phyloP scores from a whole-genome alignment of 37 sponge, comb jelly and placozoan genomes.

The Oopsacas minuta region DNA sequence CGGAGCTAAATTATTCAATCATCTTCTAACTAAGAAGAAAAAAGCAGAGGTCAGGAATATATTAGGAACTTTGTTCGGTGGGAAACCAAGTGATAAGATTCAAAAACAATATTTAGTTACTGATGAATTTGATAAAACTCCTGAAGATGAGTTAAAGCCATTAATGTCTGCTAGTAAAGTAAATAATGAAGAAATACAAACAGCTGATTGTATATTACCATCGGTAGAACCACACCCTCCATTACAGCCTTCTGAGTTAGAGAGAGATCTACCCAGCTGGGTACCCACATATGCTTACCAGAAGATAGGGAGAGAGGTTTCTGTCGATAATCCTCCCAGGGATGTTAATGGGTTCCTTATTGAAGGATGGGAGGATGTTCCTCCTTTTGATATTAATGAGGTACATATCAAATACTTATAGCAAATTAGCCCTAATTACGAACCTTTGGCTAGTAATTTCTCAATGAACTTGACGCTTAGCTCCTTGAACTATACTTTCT shows the following conservation, averaged over 20 bases:
- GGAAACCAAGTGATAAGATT: not conserved
- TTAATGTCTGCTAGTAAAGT: not conserved
- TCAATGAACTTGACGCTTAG: too few relatives aligned
- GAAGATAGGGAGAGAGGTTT: not conserved
- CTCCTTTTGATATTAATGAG: constrained; percentile 12
- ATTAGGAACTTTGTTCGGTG: not conserved
- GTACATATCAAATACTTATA: too few relatives aligned
- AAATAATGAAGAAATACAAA: not conserved
- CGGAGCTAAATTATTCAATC: not conserved
- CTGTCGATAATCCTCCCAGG: not conserved
- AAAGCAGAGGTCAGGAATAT: not conserved
- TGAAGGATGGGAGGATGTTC: not conserved
- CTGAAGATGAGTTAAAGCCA: not conserved
- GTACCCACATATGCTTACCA: not conserved
- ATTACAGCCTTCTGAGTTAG: not conserved
- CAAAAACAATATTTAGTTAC: not conserved
- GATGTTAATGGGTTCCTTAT: not conserved
- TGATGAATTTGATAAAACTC: not conserved
- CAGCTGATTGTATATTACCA: not conserved
- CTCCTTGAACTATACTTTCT: too few relatives aligned
- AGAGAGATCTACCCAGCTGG: not conserved
- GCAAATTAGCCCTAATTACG: too few relatives aligned
- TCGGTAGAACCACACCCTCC: not conserved
- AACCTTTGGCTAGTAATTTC: too few relatives aligned
- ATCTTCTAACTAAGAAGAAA: not conserved